Conservation (phyloP, 92 coral and sea anemone species). For the Parazoanthus darwini region DNA sequence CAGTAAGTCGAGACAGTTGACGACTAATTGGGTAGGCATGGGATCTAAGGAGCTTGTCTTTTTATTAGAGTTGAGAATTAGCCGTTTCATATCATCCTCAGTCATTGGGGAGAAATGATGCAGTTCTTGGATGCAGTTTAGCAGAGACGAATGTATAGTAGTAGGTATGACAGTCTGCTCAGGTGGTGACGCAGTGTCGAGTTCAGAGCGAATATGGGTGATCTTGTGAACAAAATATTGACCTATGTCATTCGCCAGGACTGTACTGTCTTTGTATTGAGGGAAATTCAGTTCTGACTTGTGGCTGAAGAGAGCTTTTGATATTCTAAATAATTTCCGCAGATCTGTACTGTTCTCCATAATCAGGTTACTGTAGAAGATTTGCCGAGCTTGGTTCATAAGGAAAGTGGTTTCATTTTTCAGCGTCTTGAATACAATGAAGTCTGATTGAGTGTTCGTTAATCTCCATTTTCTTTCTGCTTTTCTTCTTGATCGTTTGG, state of each 20-base stretch:
- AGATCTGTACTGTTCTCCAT: slow-evolving; percentile 44
- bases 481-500: slow-evolving; percentile 47
- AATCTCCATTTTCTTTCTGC: slow-evolving; percentile 46
- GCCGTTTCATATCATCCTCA: slow-evolving; percentile 26
- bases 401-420: slow-evolving; percentile 39
- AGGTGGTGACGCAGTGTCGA: slow-evolving; percentile 7
- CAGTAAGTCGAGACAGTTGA: slow-evolving; percentile 14
- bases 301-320: no score
- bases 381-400: slow-evolving; percentile 45
- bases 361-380: slow-evolving; percentile 38
- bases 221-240: no score
- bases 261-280: no score
- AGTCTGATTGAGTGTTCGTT: slow-evolving; percentile 36
- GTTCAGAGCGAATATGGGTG: slow-evolving; percentile 19
- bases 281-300: no score
- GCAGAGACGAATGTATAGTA: slow-evolving; percentile 12
- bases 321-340: no score
- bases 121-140: slow-evolving; percentile 20
- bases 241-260: no score
- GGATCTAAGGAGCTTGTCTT: slow-evolving; percentile 21
- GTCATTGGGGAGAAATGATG: slow-evolving; percentile 11
- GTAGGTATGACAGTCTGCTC: slow-evolving; percentile 8
- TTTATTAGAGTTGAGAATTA: slow-evolving; percentile 20
- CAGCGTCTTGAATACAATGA: slow-evolving; percentile 43
- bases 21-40: slow-evolving; percentile 23